A percentile compares a stretch with the other conserved stretches of the same genome.
Evolutionary conservation across 2,797 vertebrate species (phyloP).

Genomic region (Chelon labrosus): DNA sequence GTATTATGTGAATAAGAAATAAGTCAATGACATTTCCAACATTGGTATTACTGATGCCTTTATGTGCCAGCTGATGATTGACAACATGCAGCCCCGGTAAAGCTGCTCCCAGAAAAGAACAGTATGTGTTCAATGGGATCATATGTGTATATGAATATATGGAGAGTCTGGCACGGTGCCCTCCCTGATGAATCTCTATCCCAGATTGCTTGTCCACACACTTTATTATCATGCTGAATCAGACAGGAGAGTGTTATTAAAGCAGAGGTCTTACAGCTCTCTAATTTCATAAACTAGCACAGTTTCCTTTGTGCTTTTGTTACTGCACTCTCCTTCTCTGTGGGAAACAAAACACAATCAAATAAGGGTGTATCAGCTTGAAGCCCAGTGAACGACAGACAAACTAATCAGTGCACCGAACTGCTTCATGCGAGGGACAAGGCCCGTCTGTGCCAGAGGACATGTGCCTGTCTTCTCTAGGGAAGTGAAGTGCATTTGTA

Average conservation of each 20-base stretch:
- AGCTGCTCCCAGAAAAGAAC: conserved; percentile 51
- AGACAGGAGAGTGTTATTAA: conserved; percentile 46
- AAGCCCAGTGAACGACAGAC: conserved; percentile 27
- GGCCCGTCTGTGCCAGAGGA: conserved; percentile 55
- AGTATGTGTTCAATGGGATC: conserved; percentile 59
- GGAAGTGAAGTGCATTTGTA: conserved; percentile 71
- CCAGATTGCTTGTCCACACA: conserved; percentile 55
- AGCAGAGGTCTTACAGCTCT: conserved; percentile 42
- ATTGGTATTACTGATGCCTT: conserved; percentile 47
- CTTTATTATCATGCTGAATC: conserved; percentile 42
- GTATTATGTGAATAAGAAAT: conserved; percentile 45
- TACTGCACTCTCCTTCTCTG: conserved; percentile 46
- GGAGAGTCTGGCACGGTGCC: conserved; percentile 41
- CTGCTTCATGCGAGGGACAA: conserved; percentile 48
- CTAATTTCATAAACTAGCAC: conserved; percentile 43
- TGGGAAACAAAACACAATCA: conserved; percentile 53
- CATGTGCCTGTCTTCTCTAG: conserved; percentile 49
- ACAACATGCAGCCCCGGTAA: conserved; percentile 44
- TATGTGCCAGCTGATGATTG: conserved; percentile 54
- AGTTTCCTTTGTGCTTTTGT: conserved; percentile 28
- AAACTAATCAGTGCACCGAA: conserved; percentile 47
- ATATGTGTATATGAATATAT: conserved; percentile 47
- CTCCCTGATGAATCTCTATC: conserved; percentile 37
- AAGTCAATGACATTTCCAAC: conserved; percentile 33
- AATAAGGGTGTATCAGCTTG: conserved; percentile 46